phyloP scores from a whole-genome alignment of 2,113 vertebrate genomes.

The Tonatia bakeri region DNA sequence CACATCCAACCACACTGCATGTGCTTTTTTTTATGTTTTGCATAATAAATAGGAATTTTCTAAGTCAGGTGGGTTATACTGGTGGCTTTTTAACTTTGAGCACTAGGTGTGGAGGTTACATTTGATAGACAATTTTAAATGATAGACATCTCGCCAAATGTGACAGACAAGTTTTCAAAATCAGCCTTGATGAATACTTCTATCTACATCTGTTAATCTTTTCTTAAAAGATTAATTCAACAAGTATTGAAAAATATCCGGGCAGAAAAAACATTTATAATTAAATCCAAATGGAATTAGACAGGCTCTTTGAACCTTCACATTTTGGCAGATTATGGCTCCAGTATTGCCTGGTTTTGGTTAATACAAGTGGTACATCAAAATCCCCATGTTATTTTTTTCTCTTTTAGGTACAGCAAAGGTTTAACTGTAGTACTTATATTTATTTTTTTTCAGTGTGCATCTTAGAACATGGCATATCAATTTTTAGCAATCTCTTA shows the following conservation, averaged over 20 bases:
- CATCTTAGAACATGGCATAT: background rate
- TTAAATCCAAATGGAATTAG: conserved; percentile 65
- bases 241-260: conserved; percentile 55
- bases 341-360: background rate
- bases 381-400: background rate
- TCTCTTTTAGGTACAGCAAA: background rate
- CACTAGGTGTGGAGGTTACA: conserved; percentile 1
- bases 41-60: background rate
- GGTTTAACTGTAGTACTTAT: background rate
- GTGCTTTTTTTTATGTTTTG: background rate
- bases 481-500: background rate
- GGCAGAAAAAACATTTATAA: conserved; percentile 53
- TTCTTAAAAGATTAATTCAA: conserved; percentile 73
- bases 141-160: conserved; percentile 31
- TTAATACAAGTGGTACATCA: background rate
- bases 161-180: conserved; percentile 62
- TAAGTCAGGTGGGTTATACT: background rate
- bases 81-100: background rate
- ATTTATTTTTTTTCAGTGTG: background rate
- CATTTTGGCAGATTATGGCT: background rate
- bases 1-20: background rate
- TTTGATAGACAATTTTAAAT: conserved; percentile 26
- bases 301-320: conserved; percentile 44
- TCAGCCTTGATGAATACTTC: conserved; percentile 69
- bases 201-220: conserved; percentile 69